Evolutionary conservation across 2,113 vertebrate genomes (phyloP), one percentile per base, ranked within the genome.

Genomic region (Xenotilapia flavipinnis): DNA sequence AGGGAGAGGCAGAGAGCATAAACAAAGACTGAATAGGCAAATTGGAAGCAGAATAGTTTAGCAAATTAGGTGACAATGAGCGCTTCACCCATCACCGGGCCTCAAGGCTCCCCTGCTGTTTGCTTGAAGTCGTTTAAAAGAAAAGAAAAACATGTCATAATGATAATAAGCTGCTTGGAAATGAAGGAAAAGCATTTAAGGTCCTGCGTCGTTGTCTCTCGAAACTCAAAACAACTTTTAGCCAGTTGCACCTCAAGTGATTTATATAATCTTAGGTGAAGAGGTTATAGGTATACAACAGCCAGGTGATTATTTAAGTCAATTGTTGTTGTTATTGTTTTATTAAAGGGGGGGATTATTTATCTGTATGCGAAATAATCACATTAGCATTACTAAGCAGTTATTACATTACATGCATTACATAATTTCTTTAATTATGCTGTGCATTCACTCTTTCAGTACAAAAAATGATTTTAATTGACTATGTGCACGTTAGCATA

Each of bases 11-110:
- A 23, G 80, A 28, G 83, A 75, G 60, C 79, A 80, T 83, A 90
- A 90, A 91, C 86, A 91, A 89, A 94, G 93, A 83, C 81, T n/a
- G 90, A 86, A 81, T 26, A 80, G 82, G 90, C 82, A 86, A 86
- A 91, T 89, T 90, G 86, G 77, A 87, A 62, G 60, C 81, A 70
- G 86, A 86, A 86, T 84, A 84, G 87, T 92, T 90, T 84, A 89
- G 84, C 58, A 89, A 94, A 92, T 80, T 83, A 92, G 88, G 80
- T 70, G 87, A 93, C 88, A 87, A 89, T 84, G 62, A 89, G 33
- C 23, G 53, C 75, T 89, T 90, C 73, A 86, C 77, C 70, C 80
- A 58, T 81, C 55, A 86, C 19, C 60, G 3, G 21, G 60, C 83
- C 31, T n/a, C 21, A 9, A 82, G 45, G 68, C 56, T 60, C 56